These are phyloP conservation scores for Myrmecobius fasciatus DNA, from an alignment of 2,113 vertebrate genomes.

Conservation along the genomic window DNA sequence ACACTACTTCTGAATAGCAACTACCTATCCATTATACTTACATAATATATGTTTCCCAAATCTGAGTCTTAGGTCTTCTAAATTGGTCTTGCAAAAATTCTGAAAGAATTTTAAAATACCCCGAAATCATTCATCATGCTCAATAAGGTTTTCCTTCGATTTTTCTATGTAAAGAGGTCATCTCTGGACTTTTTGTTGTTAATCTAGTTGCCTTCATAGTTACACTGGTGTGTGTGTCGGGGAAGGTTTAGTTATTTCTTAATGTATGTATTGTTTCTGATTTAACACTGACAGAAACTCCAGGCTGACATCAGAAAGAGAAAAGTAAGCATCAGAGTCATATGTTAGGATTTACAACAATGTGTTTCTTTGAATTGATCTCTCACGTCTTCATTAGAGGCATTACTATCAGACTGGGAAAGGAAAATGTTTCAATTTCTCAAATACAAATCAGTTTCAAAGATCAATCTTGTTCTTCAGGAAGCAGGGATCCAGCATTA, in stretches of 20 bases:
- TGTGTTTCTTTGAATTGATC: neutral
- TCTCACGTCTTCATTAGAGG: neutral
- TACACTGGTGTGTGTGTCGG: too few species aligned
- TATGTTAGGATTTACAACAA: neutral
- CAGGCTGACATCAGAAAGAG: neutral
- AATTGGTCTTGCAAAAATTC: neutral
- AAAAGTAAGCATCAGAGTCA: neutral
- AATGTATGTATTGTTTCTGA: neutral
- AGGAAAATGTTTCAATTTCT: neutral
- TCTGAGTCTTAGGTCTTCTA: neutral
- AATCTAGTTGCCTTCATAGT: neutral
- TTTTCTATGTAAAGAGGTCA: neutral
- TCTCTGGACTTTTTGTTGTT: neutral
- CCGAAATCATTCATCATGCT: neutral
- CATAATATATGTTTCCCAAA: neutral
- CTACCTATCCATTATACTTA: neutral
- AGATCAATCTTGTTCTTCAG: neutral
- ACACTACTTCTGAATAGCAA: neutral
- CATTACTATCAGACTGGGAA: neutral
- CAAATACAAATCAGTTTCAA: neutral
- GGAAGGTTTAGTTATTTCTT: neutral
- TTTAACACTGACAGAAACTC: neutral
- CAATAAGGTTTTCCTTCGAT: neutral
- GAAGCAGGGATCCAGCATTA: neutral
- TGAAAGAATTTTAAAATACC: neutral